Base-by-base conservation (phyloP, 2,888 invertebrate species). In the Mythimna albipuncta region DNA sequence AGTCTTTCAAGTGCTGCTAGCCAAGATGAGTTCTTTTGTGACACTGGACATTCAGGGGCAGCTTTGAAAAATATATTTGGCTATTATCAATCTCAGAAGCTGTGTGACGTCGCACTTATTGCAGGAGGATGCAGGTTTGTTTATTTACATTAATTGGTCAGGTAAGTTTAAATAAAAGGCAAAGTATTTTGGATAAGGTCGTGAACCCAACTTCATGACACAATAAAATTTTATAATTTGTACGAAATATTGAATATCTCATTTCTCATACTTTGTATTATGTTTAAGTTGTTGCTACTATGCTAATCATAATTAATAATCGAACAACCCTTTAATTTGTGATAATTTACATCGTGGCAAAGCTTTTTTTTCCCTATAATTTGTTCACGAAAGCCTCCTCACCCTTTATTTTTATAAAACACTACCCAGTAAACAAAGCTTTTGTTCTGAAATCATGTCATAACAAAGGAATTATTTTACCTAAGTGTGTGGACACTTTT, bases 61-160 rank as follows among this genome's bases (percentile, higher is more conserved):
- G 98, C 98, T 88, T 96, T 99, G 68, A 97, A 97, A 85, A 98
- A 98, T 89, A 98, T 99, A 97, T 98, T 98, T 91, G 97, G 97
- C 68, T 99, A 98, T 95, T 97, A 98, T 82, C 97, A 98, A 89
- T 97, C 98, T 75, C 97, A 98, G 87, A 98, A 98, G 93, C 96
- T 99, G 68, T 99, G 98, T 91, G 99, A 99, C 96, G 98, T 99
- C 65, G 97, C 97, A 32, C 97, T 99, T 38, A 97, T 99, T 86
- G 98, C 98, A 77, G 98, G 98, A 91, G 97, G 97, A 75, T 97
- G 96, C 93, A 97, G 97, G 97, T 97, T 89, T 87, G 91, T 87
- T 84, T 82, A 77, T 81, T 80, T 83, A 83, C 69, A 61, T 59
- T 13, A 59, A 10, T 58, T 66, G 72, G 11, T 67, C 64, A 73